Evolutionary conservation across 2,797 vertebrate genomes (phyloP).

Genomic region (Alca torda): DNA sequence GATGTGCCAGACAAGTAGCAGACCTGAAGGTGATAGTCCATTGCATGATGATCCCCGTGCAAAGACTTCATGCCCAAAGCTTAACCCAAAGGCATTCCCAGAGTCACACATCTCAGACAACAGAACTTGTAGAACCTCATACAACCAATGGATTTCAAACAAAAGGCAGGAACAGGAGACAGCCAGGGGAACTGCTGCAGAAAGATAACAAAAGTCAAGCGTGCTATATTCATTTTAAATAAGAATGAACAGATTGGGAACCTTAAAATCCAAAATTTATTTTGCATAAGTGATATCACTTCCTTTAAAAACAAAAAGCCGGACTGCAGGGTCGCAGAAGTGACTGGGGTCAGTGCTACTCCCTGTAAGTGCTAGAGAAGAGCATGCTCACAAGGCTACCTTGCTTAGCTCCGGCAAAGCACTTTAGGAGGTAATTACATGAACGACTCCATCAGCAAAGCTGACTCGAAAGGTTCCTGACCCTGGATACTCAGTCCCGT

Average conservation of each 20-base stretch:
- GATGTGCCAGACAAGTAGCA: background rate
- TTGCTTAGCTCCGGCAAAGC: slow-evolving; percentile 29
- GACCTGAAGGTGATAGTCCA: slow-evolving; percentile 38
- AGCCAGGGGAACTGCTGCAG: background rate
- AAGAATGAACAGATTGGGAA: background rate
- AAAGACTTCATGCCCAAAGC: slow-evolving; percentile 30
- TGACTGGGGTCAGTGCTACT: slow-evolving; percentile 25
- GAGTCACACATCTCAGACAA: background rate
- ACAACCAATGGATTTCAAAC: background rate
- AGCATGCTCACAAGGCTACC: slow-evolving; percentile 26
- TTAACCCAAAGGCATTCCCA: slow-evolving; percentile 35
- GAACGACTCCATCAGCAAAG: slow-evolving; percentile 67
- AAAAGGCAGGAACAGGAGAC: background rate
- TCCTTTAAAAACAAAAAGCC: slow-evolving; percentile 41
- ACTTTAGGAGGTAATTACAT: slow-evolving; percentile 69
- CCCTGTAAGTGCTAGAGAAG: slow-evolving; percentile 31
- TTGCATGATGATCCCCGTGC: background rate
- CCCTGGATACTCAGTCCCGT: slow-evolving; percentile 47
- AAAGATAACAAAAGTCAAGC: background rate
- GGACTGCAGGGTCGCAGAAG: background rate
- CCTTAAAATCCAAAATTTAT: slow-evolving; percentile 7
- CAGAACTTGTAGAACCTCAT: background rate
- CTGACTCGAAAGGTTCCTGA: slow-evolving; percentile 67
- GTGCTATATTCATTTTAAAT: background rate
- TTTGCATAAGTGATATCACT: slow-evolving; percentile 15